Conservation (phyloP, 37 sponge, comb jelly and placozoan species). For the Dysidea cf. avara region DNA sequence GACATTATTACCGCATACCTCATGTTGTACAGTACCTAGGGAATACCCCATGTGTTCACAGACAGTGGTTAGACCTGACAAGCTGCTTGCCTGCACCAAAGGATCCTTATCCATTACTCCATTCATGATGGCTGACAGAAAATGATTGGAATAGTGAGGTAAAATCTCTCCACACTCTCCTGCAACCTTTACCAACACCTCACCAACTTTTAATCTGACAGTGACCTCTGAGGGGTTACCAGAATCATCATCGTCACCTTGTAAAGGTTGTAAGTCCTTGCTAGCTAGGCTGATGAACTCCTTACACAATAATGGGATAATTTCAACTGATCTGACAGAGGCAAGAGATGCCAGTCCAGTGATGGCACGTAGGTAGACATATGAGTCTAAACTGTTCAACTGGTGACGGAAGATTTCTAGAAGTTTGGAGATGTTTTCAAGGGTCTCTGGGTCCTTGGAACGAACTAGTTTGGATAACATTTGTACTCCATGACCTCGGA, state of each 20-base stretch:
- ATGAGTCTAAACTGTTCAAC: constrained; percentile 69
- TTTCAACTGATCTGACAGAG: background rate
- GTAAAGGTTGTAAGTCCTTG: background rate
- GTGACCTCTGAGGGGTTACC: constrained; percentile 8
- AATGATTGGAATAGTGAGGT: constrained; percentile 63
- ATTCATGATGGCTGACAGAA: constrained; percentile 57
- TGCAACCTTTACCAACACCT: constrained; percentile 65
- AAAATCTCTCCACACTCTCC: constrained; percentile 52
- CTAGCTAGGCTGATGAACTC: constrained; percentile 27
- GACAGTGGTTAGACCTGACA: constrained; percentile 78
- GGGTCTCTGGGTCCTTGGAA: constrained; percentile 45
- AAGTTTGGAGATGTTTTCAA: constrained; percentile 18
- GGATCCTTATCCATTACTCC: constrained; percentile 52
- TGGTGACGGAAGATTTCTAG: constrained; percentile 47
- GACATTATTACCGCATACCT: constrained; percentile 37
- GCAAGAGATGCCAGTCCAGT: constrained; percentile 75
- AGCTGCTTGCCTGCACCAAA: constrained; percentile 63
- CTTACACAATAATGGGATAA: constrained; percentile 46
- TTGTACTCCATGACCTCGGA: constrained; percentile 62
- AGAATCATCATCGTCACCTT: constrained; percentile 1
- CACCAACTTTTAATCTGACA: constrained; percentile 85
- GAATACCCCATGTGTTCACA: constrained; percentile 44
- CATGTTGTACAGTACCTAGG: constrained; percentile 38
- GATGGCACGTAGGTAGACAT: constrained; percentile 88
- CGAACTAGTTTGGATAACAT: constrained; percentile 59